These are phyloP conservation scores for Conus ventricosus DNA, from an alignment of 1,140 invertebrate species.

Conservation along the genomic window DNA sequence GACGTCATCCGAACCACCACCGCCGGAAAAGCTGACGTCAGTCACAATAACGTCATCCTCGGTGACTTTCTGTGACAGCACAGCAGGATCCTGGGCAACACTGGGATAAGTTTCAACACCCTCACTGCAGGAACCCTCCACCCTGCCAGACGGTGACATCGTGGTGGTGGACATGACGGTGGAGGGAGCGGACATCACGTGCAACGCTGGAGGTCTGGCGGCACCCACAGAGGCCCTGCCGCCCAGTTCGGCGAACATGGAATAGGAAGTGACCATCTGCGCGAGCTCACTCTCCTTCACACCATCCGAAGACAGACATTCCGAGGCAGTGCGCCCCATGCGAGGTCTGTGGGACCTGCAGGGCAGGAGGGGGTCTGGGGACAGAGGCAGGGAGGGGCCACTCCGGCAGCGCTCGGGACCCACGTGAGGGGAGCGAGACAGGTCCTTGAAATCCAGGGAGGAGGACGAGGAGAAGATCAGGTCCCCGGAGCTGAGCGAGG, in stretches of 20 bases:
- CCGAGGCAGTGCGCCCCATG: neutral
- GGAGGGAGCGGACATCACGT: neutral
- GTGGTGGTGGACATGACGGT: neutral
- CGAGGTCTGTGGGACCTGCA: neutral
- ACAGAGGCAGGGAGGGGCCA: neutral
- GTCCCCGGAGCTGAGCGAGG: slow-evolving; percentile 11
- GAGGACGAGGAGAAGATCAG: slow-evolving; percentile 34
- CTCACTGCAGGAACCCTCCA: neutral
- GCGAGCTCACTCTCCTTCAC: neutral
- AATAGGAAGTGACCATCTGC: neutral
- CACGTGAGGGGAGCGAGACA: neutral
- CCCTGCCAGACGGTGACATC: neutral
- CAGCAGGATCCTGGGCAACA: neutral
- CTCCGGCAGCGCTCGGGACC: neutral
- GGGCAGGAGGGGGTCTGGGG: neutral
- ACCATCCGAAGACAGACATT: neutral
- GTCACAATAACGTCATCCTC: neutral
- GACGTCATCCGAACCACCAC: neutral
- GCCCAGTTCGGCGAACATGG: neutral
- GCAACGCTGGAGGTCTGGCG: neutral
- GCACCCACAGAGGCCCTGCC: neutral
- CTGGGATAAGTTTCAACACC: neutral
- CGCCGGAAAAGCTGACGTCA: slow-evolving; percentile 8
- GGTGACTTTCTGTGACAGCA: neutral
- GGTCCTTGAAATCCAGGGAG: neutral